Base-by-base conservation (phyloP, 2,888 invertebrate genomes). In the Halictus quadricinctus region DNA sequence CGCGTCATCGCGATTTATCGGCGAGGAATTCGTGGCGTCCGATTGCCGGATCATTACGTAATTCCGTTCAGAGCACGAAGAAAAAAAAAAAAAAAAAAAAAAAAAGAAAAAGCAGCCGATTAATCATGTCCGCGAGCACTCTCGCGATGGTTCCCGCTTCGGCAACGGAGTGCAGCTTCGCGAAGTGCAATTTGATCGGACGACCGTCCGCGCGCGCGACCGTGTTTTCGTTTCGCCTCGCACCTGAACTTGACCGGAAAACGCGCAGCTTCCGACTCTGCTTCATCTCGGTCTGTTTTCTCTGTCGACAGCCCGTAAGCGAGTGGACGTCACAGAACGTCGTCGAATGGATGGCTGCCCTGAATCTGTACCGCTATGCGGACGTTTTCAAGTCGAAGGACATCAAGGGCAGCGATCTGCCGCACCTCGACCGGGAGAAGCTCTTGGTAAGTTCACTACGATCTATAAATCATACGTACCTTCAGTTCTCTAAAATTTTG, bases 301-400 rank as follows among this genome's bases (percentile, higher is more conserved):
- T 83, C 73, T 64, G 64, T 89, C 95, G 95, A 25, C 95, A 97
- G 97, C 96, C 96, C 80, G 95, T 97, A 89, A 95, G 95, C 88
- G 96, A 97, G 92, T 97, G 97, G 97, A 96, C 96, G 64, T 96
- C 96, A 79, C 94, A 95, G 78, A 96, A 97, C 93, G 97, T 97
- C 70, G 95, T 96, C 83, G 97, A 97, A 95, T 97, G 97, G 97
- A 96, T 97, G 97, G 96, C 97, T 79, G 96, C 96, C 76, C 94
- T 97, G 83, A 97, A 97, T 94, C 95, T 97, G 83, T 97, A 96
- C 94, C 95, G 96, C 86, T 97, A 97, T 94, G 96, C 96, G 83
- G 97, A 97, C 92, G 95, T 97, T 85, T 97, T 97, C 95, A 96
- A 96, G 92, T 96, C 96, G 90, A 96, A 96, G 93, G 96, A 96